These are phyloP conservation scores for Spheniscus humboldti DNA, from an alignment of 2,797 vertebrate species.

Conservation along the genomic window DNA sequence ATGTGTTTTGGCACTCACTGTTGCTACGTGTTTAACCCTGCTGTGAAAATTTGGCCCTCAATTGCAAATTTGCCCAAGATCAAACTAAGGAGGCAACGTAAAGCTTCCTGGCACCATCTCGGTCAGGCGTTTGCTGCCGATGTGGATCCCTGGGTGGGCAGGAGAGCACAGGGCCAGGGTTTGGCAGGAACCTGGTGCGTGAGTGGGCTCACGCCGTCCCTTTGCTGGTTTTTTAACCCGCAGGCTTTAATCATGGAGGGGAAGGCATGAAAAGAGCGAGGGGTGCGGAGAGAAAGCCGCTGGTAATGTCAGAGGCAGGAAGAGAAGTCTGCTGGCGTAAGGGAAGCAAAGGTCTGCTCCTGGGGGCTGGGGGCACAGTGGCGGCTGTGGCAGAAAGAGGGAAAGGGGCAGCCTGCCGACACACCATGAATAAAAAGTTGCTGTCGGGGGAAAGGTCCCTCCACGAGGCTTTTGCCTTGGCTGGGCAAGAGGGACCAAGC, in stretches of 20 bases:
- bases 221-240: background rate
- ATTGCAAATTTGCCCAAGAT: background rate
- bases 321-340: background rate
- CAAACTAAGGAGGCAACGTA: background rate
- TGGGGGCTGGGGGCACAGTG: accelerated
- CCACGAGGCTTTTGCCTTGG: background rate
- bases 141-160: background rate
- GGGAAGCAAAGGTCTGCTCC: background rate
- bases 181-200: background rate
- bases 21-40: background rate
- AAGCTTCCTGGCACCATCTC: background rate
- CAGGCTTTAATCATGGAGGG: background rate
- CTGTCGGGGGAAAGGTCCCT: background rate
- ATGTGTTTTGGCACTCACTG: background rate
- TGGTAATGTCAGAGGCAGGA: background rate
- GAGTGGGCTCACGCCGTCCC: background rate
- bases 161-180: background rate
- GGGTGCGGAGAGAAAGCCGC: accelerated
- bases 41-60: background rate
- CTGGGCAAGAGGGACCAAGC: background rate
- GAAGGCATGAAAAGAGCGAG: background rate
- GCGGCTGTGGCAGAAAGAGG: background rate
- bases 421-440: background rate
- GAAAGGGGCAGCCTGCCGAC: background rate
- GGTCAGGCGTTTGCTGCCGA: accelerated